These are phyloP conservation scores for Colistium nudipinnis DNA, from an alignment of 2,113 vertebrate genomes.

Conservation along the genomic window DNA sequence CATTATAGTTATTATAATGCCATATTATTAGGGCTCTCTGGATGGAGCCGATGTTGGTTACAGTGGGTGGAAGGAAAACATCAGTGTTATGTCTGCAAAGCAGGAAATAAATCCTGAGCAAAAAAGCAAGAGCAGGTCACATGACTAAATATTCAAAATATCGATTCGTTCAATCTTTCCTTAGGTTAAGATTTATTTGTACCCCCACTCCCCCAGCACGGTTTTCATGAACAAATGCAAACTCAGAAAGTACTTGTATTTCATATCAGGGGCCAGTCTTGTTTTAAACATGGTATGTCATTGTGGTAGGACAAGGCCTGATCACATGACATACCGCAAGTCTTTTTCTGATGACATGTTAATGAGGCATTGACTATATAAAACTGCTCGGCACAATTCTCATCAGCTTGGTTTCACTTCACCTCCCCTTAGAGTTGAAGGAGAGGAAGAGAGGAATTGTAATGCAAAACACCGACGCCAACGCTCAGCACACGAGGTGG, in stretches of 20 bases:
- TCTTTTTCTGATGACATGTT: not conserved
- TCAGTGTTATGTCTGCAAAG: not conserved
- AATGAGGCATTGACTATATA: too few species aligned
- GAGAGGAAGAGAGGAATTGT: constrained; percentile 9
- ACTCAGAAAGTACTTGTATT: too few species aligned
- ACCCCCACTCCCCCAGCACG: too few species aligned
- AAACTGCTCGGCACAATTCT: too few species aligned
- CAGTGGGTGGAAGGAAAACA: not conserved
- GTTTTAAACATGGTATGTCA: too few species aligned
- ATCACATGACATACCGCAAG: not conserved
- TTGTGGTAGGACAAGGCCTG: not conserved
- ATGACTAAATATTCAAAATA: too few species aligned
- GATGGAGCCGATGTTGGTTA: not conserved
- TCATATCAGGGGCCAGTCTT: too few species aligned
- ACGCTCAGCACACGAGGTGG: constrained; percentile 6
- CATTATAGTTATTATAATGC: not conserved
- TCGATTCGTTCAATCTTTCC: too few species aligned
- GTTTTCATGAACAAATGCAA: too few species aligned
- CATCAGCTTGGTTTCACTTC: constrained; percentile 18
- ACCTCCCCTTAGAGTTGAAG: not conserved
- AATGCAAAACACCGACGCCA: constrained; percentile 12
- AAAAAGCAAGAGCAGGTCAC: too few species aligned
- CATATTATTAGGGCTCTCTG: not conserved
- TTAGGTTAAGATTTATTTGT: too few species aligned
- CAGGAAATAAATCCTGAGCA: not conserved